Percentiles rank a stretch among this genome's conserved stretches.
phyloP scores from a whole-genome alignment of 2,888 invertebrate genomes.

The Eutolmus rufibarbis region DNA sequence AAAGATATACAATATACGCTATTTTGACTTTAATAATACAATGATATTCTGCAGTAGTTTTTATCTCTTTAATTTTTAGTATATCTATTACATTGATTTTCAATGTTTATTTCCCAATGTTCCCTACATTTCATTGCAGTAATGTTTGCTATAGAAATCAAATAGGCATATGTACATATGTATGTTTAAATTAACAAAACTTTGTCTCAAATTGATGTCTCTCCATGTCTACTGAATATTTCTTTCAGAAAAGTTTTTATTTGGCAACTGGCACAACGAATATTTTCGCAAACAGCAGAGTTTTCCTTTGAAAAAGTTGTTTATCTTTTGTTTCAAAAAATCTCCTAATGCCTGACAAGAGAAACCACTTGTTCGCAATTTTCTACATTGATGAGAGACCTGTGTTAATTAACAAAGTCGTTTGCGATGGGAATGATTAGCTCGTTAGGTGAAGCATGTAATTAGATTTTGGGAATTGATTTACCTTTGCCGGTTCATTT shows the following conservation, averaged over 20 bases:
- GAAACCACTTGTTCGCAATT: background rate
- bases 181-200: background rate
- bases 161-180: too few relatives aligned
- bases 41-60: too few relatives aligned
- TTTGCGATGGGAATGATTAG: slow-evolving; percentile 34
- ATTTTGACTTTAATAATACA: too few relatives aligned
- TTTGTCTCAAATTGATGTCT: background rate
- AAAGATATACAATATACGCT: too few relatives aligned
- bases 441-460: slow-evolving; percentile 43
- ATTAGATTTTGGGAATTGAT: slow-evolving; percentile 47
- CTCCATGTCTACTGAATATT: background rate
- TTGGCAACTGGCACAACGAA: background rate
- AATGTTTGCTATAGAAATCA: too few relatives aligned
- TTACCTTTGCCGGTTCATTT: slow-evolving; percentile 45
- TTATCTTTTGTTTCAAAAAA: background rate
- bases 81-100: too few relatives aligned
- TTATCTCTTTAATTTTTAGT: too few relatives aligned
- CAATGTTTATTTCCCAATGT: too few relatives aligned
- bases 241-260: background rate
- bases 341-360: background rate
- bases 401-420: slow-evolving; percentile 44
- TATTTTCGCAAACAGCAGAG: background rate
- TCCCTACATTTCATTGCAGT: too few relatives aligned
- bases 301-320: background rate
- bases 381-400: background rate